Evolutionary conservation across 2,888 invertebrate species (phyloP).

Genomic region (Thalpophila matura): DNA sequence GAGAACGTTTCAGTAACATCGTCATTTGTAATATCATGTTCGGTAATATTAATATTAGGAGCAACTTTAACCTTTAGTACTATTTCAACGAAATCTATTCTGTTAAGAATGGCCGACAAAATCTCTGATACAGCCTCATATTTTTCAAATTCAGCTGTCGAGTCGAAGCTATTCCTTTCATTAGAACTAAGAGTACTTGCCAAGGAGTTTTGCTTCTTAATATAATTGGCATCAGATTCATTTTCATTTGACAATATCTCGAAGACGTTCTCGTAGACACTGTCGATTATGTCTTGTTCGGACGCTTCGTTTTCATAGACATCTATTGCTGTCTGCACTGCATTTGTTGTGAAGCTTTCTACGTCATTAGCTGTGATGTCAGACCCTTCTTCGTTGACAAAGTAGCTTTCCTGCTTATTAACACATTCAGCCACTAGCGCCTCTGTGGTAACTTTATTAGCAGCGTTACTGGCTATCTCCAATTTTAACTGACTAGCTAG

Average conservation of each 20-base stretch:
- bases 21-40: slow-evolving; percentile 3
- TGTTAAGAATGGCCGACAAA: slow-evolving; percentile 72
- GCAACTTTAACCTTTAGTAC: slow-evolving; percentile 7
- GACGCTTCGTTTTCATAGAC: slow-evolving; percentile 37
- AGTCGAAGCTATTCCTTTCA: slow-evolving; percentile 78
- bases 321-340: slow-evolving; percentile 60
- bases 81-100: slow-evolving; percentile 66
- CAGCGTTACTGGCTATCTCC: slow-evolving; percentile 42
- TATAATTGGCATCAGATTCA: slow-evolving; percentile 30
- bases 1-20: slow-evolving; percentile 72
- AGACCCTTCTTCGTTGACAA: slow-evolving; percentile 29
- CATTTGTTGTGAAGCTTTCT: slow-evolving; percentile 14
- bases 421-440: slow-evolving; percentile 39
- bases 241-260: slow-evolving; percentile 45
- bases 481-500: slow-evolving; percentile 51
- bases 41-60: not conserved
- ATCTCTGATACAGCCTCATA: slow-evolving; percentile 80
- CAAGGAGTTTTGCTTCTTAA: slow-evolving; percentile 64
- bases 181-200: slow-evolving; percentile 72
- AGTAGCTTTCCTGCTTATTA: slow-evolving; percentile 29
- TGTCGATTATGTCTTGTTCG: slow-evolving; percentile 46
- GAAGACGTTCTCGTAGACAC: slow-evolving; percentile 49
- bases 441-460: slow-evolving; percentile 38
- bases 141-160: slow-evolving; percentile 85
- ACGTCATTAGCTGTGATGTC: slow-evolving; percentile 20